Conservation (phyloP, 2,797 vertebrate genomes). For the Carapus acus region DNA sequence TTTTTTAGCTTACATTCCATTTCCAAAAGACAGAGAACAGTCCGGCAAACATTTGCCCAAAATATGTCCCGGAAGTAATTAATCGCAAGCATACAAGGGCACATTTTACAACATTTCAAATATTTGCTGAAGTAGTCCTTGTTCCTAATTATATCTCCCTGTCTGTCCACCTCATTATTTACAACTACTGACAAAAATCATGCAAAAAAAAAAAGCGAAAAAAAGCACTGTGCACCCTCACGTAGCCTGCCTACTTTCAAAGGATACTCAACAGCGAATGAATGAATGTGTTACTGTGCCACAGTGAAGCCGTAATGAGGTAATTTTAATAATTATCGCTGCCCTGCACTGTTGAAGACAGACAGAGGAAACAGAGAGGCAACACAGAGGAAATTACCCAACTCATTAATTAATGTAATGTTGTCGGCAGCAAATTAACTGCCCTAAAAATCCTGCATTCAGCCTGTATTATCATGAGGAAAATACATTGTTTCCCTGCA, state of each 20-base stretch:
- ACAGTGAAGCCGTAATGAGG: slow-evolving; percentile 91
- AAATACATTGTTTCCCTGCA: slow-evolving; percentile 89
- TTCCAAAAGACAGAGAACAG: slow-evolving; percentile 28
- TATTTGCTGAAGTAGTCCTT: slow-evolving; percentile 94
- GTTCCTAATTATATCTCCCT: slow-evolving; percentile 98
- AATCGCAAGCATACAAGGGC: slow-evolving; percentile 79
- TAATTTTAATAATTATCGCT: slow-evolving; percentile 93
- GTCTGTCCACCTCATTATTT: slow-evolving; percentile 94
- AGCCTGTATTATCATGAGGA: slow-evolving; percentile 70
- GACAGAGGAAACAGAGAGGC: slow-evolving; percentile 74
- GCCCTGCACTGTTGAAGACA: slow-evolving; percentile 80
- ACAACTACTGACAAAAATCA: slow-evolving; percentile 85
- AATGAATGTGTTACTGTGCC: slow-evolving; percentile 88
- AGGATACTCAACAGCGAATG: slow-evolving; percentile 84
- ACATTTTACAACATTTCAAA: slow-evolving; percentile 84
- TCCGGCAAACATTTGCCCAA: slow-evolving; percentile 55
- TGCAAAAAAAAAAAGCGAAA: slow-evolving; percentile 75
- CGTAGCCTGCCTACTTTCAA: slow-evolving; percentile 75
- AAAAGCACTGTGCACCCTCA: slow-evolving; percentile 73
- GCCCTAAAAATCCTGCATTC: slow-evolving; percentile 88
- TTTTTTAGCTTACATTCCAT: slow-evolving; percentile 25
- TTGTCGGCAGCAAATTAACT: slow-evolving; percentile 93
- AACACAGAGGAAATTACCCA: slow-evolving; percentile 87
- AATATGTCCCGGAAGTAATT: slow-evolving; percentile 87
- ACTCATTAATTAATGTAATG: slow-evolving; percentile 95